These are phyloP conservation scores for Esperia sulphurella DNA, from an alignment of 2,888 invertebrate species.

Conservation along the genomic window DNA sequence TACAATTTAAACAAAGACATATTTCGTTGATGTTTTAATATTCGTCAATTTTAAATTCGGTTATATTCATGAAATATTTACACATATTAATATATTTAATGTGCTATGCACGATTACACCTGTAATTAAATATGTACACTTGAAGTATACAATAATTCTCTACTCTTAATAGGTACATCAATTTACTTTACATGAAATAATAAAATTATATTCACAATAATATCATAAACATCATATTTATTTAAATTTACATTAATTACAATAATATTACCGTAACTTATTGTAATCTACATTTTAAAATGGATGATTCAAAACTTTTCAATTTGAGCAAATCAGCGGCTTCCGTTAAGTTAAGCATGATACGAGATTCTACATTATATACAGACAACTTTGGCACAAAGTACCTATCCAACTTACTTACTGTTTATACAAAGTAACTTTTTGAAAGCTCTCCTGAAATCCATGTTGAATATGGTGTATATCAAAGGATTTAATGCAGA, in stretches of 20 bases:
- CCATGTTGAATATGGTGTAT: slow-evolving; percentile 96
- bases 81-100: slow-evolving; percentile 31
- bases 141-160: slow-evolving; percentile 19
- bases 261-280: slow-evolving; percentile 14
- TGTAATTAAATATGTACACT: slow-evolving; percentile 34
- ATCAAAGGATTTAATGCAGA: slow-evolving; percentile 95
- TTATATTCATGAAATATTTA: slow-evolving; percentile 39
- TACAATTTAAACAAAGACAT: slow-evolving; percentile 34
- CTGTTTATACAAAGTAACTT: slow-evolving; percentile 79
- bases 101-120: slow-evolving; percentile 58
- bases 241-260: slow-evolving; percentile 12
- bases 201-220: not conserved
- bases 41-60: slow-evolving; percentile 37
- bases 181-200: slow-evolving; percentile 1
- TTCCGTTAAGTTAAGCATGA: slow-evolving; percentile 34
- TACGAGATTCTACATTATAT: slow-evolving; percentile 23
- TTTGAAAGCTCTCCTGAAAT: slow-evolving; percentile 94
- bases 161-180: slow-evolving; percentile 4
- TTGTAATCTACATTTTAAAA: slow-evolving; percentile 9
- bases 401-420: slow-evolving; percentile 41
- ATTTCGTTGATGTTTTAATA: slow-evolving; percentile 46
- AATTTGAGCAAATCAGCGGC: slow-evolving; percentile 68
- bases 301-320: slow-evolving; percentile 36
- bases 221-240: slow-evolving; percentile 8
- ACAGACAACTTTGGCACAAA: slow-evolving; percentile 49